phyloP scores from a whole-genome alignment of 2,113 vertebrate genomes.

The Mastomys coucha region DNA sequence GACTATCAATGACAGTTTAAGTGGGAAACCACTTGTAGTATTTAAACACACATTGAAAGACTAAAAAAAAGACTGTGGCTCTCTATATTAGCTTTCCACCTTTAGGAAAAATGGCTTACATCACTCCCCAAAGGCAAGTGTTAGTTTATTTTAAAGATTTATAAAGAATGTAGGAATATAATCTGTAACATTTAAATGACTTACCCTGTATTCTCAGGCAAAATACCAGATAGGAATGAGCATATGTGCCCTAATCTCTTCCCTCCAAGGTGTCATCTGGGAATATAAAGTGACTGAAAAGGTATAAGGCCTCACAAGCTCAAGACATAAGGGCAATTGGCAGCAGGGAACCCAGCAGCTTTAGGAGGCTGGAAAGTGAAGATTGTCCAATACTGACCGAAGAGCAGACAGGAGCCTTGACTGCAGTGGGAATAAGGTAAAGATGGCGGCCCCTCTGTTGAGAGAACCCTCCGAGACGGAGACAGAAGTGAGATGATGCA shows the following conservation, averaged over 20 bases:
- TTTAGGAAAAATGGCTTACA: constrained; percentile 18
- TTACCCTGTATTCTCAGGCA: constrained; percentile 17
- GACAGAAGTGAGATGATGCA: neutral
- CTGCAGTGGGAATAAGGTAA: neutral
- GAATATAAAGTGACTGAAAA: neutral
- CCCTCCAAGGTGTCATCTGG: neutral
- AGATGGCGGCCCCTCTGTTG: neutral
- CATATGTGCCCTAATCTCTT: neutral
- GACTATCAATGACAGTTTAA: constrained; percentile 48
- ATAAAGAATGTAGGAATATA: constrained; percentile 24
- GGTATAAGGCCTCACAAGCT: neutral
- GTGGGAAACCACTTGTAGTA: constrained; percentile 49
- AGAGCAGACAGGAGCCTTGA: neutral
- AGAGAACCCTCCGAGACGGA: neutral
- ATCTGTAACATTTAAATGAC: constrained; percentile 36
- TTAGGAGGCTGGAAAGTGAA: neutral
- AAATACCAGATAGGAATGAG: constrained; percentile 12
- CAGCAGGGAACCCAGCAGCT: neutral
- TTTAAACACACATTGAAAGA: constrained; percentile 40
- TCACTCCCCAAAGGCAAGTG: constrained; percentile 41
- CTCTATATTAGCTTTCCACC: neutral
- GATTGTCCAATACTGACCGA: neutral
- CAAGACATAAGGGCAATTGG: neutral
- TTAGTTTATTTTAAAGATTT: constrained; percentile 59
- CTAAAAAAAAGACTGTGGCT: neutral